These are phyloP conservation scores for Meleagris gallopavo DNA, from an alignment of 2,113 vertebrate species.

Conservation along the genomic window DNA sequence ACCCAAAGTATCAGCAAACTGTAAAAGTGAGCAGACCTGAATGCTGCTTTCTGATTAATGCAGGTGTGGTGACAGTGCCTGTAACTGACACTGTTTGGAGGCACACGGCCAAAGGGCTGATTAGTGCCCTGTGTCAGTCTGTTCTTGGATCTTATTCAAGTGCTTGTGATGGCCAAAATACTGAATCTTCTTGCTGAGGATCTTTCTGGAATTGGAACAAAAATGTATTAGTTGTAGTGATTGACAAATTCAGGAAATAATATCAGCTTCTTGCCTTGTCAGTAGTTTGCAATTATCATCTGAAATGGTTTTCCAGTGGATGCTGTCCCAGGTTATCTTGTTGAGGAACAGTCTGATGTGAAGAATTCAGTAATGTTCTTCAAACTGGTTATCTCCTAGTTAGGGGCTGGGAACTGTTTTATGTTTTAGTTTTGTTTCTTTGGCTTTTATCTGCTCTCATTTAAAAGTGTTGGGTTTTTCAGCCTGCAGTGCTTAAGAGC, in stretches of 20 bases:
- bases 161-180: rapidly evolving
- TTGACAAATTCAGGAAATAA: neutral
- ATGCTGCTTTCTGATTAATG: neutral
- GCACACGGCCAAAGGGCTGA: slow-evolving; percentile 25
- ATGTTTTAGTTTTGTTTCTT: neutral
- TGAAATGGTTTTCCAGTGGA: neutral
- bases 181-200: neutral
- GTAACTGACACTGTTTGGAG: neutral
- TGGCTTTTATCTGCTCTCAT: neutral
- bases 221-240: neutral
- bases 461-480: neutral
- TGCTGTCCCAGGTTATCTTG: neutral
- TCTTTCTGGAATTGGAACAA: neutral
- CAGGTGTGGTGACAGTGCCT: neutral
- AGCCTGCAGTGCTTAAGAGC: neutral
- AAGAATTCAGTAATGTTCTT: neutral
- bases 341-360: neutral
- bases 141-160: neutral
- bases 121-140: neutral
- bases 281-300: neutral
- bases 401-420: neutral
- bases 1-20: neutral
- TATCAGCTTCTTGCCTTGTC: neutral
- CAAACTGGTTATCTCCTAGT: neutral
- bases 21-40: neutral